A percentile compares a stretch with the other conserved stretches of the same genome.
phyloP scores from a whole-genome alignment of 2,113 vertebrate species.

The Paramisgurnus dabryanus region DNA sequence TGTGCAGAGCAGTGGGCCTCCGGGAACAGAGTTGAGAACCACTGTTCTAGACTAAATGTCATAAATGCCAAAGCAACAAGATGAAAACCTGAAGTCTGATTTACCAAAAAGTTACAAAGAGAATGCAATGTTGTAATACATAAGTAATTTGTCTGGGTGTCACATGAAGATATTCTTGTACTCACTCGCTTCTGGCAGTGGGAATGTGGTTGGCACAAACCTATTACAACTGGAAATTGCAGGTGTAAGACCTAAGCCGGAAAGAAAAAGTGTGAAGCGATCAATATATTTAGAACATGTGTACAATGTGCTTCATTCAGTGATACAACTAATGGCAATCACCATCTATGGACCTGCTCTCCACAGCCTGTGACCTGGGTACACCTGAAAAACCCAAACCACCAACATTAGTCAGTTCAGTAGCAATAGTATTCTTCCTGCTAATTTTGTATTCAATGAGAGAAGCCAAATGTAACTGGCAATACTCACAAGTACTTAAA shows the following conservation, averaged over 20 bases:
- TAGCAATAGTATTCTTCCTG: not conserved
- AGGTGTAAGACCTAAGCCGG: not conserved
- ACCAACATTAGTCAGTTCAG: not conserved
- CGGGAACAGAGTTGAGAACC: no score
- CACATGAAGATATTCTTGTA: no score
- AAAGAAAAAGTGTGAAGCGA: conserved; percentile 31
- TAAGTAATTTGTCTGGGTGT: no score
- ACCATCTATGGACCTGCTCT: not conserved
- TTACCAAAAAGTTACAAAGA: no score
- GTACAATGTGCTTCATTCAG: not conserved
- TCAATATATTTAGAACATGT: not conserved
- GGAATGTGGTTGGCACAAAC: no score
- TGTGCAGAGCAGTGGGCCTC: no score
- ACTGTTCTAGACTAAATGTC: no score
- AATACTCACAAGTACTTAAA: not conserved
- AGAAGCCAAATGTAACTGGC: conserved; percentile 1
- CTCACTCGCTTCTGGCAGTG: no score
- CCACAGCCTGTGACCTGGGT: not conserved
- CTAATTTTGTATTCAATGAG: not conserved
- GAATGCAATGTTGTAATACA: no score
- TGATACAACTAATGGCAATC: not conserved
- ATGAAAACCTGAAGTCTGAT: no score
- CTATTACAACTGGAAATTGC: no score
- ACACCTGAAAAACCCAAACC: not conserved
- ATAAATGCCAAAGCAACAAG: no score